These are phyloP conservation scores for Muntiacus muntjak DNA, from an alignment of 2,113 vertebrate genomes.

Conservation along the genomic window DNA sequence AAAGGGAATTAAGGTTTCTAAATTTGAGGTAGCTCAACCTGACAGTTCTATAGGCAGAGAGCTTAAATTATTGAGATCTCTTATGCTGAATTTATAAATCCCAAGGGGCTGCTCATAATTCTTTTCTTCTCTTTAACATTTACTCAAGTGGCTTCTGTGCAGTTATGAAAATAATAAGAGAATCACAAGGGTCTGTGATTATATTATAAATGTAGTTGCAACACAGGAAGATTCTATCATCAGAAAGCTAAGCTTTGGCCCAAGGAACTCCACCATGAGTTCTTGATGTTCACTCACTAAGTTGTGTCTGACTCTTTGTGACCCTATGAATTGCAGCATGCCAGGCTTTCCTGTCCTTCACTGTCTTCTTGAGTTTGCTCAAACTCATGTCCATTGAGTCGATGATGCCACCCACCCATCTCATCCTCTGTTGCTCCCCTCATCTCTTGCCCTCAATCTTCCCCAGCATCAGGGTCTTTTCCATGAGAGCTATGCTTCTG, in stretches of 20 bases:
- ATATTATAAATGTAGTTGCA: slow-evolving; percentile 17
- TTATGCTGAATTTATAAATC: slow-evolving; percentile 10
- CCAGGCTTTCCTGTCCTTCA: background rate
- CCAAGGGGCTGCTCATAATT: background rate
- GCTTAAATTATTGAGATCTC: slow-evolving; percentile 67
- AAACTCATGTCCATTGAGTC: background rate
- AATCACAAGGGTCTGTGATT: slow-evolving; percentile 47
- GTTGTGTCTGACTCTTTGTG: background rate
- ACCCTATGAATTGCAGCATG: background rate
- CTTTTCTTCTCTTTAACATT: background rate
- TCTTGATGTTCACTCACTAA: background rate
- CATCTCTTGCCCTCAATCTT: background rate
- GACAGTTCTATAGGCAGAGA: slow-evolving; percentile 55
- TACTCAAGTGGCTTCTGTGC: background rate
- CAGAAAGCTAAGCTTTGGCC: background rate
- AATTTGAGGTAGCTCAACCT: slow-evolving; percentile 67
- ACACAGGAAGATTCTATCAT: background rate
- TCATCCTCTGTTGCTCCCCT: background rate
- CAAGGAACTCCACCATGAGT: too few species aligned
- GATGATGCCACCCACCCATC: background rate
- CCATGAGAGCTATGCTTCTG: background rate
- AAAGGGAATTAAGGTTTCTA: slow-evolving; percentile 53
- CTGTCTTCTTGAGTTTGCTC: background rate
- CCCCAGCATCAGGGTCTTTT: background rate
- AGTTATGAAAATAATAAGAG: slow-evolving; percentile 35